Evolutionary conservation across 2,888 invertebrate species (phyloP).

Genomic region (Bembecia ichneumoniformis): DNA sequence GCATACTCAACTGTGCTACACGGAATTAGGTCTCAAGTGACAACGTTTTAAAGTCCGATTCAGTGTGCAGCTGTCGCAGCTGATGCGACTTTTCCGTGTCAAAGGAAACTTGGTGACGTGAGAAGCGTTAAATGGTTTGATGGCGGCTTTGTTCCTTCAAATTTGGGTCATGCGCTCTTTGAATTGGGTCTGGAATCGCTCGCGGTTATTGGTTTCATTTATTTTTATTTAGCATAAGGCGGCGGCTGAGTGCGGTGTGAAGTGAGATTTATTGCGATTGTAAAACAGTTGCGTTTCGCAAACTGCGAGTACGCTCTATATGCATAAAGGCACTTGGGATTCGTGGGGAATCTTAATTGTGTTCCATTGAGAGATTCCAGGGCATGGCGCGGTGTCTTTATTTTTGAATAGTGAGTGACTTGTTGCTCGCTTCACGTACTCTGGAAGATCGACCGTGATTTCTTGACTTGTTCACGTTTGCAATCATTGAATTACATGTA

Average conservation of each 20-base stretch:
- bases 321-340: slow-evolving; percentile 41
- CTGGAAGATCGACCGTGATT: slow-evolving; percentile 32
- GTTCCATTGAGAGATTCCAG: slow-evolving; percentile 57
- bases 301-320: slow-evolving; percentile 30
- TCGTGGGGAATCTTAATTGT: slow-evolving; percentile 64
- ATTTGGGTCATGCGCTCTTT: slow-evolving; percentile 29
- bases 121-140: slow-evolving; percentile 41
- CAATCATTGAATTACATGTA: no score
- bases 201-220: slow-evolving; percentile 21
- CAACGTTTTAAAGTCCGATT: slow-evolving; percentile 18
- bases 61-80: slow-evolving; percentile 9
- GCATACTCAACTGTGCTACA: not conserved
- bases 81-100: slow-evolving; percentile 35
- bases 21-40: slow-evolving; percentile 1
- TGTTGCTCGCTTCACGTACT: slow-evolving; percentile 38
- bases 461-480: slow-evolving; percentile 19
- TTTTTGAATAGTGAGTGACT: slow-evolving; percentile 46
- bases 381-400: slow-evolving; percentile 47
- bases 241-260: slow-evolving; percentile 37
- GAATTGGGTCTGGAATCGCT: slow-evolving; percentile 36
- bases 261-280: slow-evolving; percentile 51
- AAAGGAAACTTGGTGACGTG: slow-evolving; percentile 42
- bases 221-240: slow-evolving; percentile 44
- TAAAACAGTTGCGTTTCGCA: slow-evolving; percentile 47
- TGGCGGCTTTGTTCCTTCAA: slow-evolving; percentile 27